Conservation (phyloP, 2,113 vertebrate species). For the Perca schrenkii region DNA sequence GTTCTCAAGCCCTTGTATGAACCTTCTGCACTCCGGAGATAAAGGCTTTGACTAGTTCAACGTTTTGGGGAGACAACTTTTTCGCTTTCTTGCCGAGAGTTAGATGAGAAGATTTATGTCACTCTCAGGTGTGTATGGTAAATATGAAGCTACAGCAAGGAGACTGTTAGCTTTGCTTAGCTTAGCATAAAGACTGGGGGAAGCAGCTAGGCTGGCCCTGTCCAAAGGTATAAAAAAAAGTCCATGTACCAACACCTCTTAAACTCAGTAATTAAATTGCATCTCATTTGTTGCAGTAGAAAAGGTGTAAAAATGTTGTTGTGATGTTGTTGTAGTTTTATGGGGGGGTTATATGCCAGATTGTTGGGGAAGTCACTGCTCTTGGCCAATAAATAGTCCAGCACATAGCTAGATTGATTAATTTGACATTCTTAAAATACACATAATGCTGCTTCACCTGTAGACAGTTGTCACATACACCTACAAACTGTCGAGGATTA, state of each 20-base stretch:
- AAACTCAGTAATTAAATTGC: neutral
- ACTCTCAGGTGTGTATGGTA: neutral
- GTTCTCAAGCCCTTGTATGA: constrained; percentile 2
- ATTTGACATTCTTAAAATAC: no score
- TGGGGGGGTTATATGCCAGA: neutral
- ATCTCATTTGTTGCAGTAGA: neutral
- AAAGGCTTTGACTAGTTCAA: constrained; percentile 20
- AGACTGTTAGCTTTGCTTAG: constrained; percentile 9
- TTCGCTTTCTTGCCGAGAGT: constrained; percentile 10
- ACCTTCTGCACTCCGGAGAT: constrained; percentile 4
- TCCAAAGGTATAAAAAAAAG: neutral
- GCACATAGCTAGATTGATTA: no score
- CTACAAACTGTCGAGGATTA: no score
- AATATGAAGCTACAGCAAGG: neutral
- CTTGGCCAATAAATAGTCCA: neutral
- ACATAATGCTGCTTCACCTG: no score
- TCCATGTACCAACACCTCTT: neutral
- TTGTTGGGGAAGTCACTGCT: neutral
- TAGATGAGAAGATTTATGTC: neutral
- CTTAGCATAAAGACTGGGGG: neutral
- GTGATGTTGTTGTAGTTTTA: neutral
- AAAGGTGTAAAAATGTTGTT: neutral
- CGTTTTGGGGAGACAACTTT: neutral
- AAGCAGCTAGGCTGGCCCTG: neutral
- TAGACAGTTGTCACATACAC: no score